phyloP scores from a whole-genome alignment of 2,113 vertebrate genomes.

The Perognathus longimembris region DNA sequence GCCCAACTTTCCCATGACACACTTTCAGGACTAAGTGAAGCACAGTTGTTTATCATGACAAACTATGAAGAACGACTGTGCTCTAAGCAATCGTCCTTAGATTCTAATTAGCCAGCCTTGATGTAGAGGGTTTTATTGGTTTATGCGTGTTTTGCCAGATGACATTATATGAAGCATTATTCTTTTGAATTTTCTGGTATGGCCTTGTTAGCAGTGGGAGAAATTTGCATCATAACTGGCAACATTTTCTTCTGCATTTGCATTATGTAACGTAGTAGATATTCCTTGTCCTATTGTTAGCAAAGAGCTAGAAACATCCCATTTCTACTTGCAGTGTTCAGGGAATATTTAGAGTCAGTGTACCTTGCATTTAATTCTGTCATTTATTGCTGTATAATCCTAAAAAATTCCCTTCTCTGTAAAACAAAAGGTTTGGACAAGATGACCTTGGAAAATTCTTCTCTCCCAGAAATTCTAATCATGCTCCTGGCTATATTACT shows the following conservation, averaged over 20 bases:
- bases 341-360: background rate
- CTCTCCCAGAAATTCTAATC: constrained; percentile 28
- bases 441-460: constrained; percentile 27
- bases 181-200: background rate
- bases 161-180: background rate
- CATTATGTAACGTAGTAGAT: background rate
- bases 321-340: background rate
- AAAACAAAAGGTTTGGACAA: constrained; percentile 30
- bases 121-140: background rate
- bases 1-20: background rate
- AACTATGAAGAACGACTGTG: background rate
- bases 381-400: constrained; percentile 1
- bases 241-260: constrained; percentile 30
- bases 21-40: background rate
- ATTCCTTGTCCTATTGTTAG: background rate
- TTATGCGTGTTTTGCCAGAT: background rate
- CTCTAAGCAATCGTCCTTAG: background rate
- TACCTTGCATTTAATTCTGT: constrained; percentile 3
- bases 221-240: constrained; percentile 45
- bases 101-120: background rate
- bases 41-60: background rate
- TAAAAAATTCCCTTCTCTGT: background rate
- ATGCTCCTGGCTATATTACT: background rate
- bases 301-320: background rate
- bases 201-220: background rate